A percentile compares a stretch with the other conserved stretches of the same genome.
Evolutionary conservation across 1,140 invertebrate genomes (phyloP).

Genomic region (Brachionus manjavacas): DNA sequence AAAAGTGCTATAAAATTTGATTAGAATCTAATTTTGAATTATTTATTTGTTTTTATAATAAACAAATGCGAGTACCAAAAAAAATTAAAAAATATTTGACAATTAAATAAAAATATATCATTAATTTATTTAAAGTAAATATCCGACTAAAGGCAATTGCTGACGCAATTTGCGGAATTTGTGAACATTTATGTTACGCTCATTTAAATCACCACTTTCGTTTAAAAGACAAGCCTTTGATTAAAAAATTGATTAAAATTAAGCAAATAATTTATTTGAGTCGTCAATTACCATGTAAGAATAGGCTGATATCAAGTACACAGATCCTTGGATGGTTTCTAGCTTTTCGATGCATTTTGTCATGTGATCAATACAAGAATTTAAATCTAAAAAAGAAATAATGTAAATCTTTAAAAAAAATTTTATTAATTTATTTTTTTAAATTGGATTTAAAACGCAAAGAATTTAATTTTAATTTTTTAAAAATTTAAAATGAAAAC

Average conservation of each 20-base stretch:
- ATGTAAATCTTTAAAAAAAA: too few species aligned
- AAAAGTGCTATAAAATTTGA: neutral
- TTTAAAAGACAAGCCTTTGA: neutral
- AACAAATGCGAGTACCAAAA: conserved; percentile 5
- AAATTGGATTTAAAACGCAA: too few species aligned
- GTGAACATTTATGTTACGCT: conserved; percentile 6
- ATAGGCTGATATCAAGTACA: conserved; percentile 34
- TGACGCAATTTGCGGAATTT: conserved; percentile 20
- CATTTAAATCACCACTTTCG: neutral
- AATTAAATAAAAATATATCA: neutral
- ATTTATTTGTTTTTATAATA: conserved; percentile 15
- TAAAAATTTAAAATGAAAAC: too few species aligned
- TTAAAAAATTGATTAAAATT: neutral
- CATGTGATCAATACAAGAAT: conserved; percentile 8
- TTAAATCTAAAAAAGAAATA: neutral
- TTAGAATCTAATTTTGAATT: conserved; percentile 11
- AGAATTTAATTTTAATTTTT: too few species aligned
- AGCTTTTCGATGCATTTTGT: conserved; percentile 32
- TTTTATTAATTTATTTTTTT: neutral
- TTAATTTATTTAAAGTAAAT: neutral
- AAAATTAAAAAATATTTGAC: neutral
- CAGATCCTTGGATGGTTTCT: neutral
- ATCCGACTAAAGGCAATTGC: conserved; percentile 13
- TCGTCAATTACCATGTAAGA: neutral
- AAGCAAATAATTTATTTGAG: neutral